A percentile compares a stretch with the other conserved stretches of the same genome.
These are phyloP conservation scores for Brachypodius melanocephalos DNA, from an alignment of 2,113 vertebrate species.

Conservation along the genomic window DNA sequence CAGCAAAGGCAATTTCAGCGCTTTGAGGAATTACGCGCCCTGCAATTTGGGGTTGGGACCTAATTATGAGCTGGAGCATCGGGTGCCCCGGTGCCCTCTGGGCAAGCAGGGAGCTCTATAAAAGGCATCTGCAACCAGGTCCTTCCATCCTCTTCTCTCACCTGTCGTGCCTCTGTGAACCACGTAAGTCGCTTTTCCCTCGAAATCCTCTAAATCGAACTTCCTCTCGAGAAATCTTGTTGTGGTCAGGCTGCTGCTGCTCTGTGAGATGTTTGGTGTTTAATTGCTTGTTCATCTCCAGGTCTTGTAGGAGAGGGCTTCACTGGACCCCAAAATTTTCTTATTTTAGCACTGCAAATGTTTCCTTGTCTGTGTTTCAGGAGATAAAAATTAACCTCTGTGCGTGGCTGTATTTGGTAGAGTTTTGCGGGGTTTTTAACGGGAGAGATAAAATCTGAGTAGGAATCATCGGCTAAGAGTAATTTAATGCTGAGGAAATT, in stretches of 20 bases:
- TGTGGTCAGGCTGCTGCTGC: not conserved
- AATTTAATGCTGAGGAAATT: not conserved
- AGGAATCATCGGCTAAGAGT: not conserved
- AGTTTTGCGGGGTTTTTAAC: not conserved
- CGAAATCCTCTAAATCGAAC: not conserved
- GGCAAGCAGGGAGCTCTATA: not conserved
- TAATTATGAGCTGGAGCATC: not conserved
- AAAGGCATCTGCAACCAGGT: not conserved
- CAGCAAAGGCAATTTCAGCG: not conserved
- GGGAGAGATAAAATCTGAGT: not conserved
- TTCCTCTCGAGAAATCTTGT: not conserved
- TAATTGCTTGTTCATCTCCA: fast-evolving
- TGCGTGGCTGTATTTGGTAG: not conserved
- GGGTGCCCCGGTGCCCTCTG: not conserved
- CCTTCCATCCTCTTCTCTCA: not conserved
- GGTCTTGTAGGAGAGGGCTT: not conserved
- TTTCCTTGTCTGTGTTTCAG: not conserved
- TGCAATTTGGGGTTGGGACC: slow-evolving; percentile 24
- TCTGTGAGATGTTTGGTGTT: not conserved
- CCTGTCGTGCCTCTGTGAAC: not conserved
- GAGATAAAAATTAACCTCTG: not conserved
- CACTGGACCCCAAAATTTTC: not conserved
- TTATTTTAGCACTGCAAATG: not conserved
- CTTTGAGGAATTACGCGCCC: not conserved
- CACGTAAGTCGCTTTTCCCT: not conserved